Base-by-base conservation (phyloP, 2,888 invertebrate genomes). In the Cordilura impudica region DNA sequence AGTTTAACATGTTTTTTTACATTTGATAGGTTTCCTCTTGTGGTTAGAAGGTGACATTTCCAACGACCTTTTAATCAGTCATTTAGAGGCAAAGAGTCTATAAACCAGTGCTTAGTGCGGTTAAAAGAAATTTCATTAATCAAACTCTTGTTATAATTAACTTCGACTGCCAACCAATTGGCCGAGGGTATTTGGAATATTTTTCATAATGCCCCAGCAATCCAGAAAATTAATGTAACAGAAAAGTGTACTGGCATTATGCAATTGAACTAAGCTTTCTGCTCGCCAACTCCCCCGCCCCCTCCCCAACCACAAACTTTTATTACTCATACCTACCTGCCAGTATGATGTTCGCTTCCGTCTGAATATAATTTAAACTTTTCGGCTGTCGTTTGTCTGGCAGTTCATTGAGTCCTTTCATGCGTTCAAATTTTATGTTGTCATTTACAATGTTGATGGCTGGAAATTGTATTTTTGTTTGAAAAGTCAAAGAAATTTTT, bases 401-500 rank as follows among this genome's bases (percentile, higher is more conserved):
- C n/a, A 66, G 16, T 73, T 73, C 58, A 73, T 66, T 39, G 65
- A 45, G 53, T 47, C 16, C 19, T 54, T 43, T 26, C 19, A 39
- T 51, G 58, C 51, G 61, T 56, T 66, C 72, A 77, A 61, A 56
- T 54, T 77, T 77, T 54, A 54, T 72, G 61, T 77, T 47, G 72
- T 61, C 77, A 72, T 66, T 72, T 72, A 61, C 77, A 77, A 72
- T 54, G 66, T 73, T 69, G 69, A 73, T 72, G 63, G 49, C 18
- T 63, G 51, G 14, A 73, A 78, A 78, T 78, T 78, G 78, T 72
- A 60, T 66, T 47, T 14, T 16, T 21, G 21, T 70, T 51, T 51
- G 21, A 29, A 53, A 70, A 51, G 43, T 60, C 39, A 70, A 61
- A 60, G 35, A 10, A 61, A 43, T 6, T 29, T 54, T 14, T 69